Conservation (phyloP, 2,797 vertebrate species). For the Hozukius guyotensis region DNA sequence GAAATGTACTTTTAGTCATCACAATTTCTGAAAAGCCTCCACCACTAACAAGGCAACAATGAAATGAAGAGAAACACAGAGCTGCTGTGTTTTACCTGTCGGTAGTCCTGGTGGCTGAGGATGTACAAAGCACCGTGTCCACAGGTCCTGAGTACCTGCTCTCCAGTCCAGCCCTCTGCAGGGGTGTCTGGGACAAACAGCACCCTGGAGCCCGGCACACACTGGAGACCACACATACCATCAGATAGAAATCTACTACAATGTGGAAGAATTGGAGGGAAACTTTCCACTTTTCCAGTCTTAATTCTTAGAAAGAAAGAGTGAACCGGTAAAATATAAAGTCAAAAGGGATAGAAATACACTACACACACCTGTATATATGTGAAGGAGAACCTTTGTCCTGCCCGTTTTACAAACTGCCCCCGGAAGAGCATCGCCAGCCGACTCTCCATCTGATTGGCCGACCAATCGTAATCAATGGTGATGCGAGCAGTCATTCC, state of each 20-base stretch:
- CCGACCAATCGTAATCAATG: slow-evolving; percentile 65
- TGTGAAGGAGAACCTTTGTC: slow-evolving; percentile 61
- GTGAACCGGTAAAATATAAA: neutral
- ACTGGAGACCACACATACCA: slow-evolving; percentile 39
- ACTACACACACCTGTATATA: slow-evolving; percentile 70
- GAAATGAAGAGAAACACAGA: neutral
- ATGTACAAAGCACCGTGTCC: slow-evolving; percentile 66
- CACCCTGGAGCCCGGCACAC: slow-evolving; percentile 60
- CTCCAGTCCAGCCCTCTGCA: slow-evolving; percentile 71
- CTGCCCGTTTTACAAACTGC: slow-evolving; percentile 16
- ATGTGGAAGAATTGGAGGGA: neutral
- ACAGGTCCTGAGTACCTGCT: slow-evolving; percentile 62
- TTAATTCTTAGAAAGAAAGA: neutral
- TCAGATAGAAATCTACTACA: neutral
- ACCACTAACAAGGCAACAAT: too few species aligned
- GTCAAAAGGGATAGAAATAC: neutral
- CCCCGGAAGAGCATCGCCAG: slow-evolving; percentile 52
- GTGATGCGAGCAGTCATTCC: slow-evolving; percentile 67
- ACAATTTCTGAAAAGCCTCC: too few species aligned
- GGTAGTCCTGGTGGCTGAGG: slow-evolving; percentile 53
- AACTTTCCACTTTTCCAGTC: neutral
- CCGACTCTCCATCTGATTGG: slow-evolving; percentile 63
- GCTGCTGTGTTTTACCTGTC: slow-evolving; percentile 47
- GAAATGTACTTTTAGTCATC: neutral
- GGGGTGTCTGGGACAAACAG: slow-evolving; percentile 69